A percentile compares a stretch with the other conserved stretches of the same genome.
These are phyloP conservation scores for Paratrypauchen microcephalus DNA, from an alignment of 2,797 vertebrate species.

Conservation along the genomic window DNA sequence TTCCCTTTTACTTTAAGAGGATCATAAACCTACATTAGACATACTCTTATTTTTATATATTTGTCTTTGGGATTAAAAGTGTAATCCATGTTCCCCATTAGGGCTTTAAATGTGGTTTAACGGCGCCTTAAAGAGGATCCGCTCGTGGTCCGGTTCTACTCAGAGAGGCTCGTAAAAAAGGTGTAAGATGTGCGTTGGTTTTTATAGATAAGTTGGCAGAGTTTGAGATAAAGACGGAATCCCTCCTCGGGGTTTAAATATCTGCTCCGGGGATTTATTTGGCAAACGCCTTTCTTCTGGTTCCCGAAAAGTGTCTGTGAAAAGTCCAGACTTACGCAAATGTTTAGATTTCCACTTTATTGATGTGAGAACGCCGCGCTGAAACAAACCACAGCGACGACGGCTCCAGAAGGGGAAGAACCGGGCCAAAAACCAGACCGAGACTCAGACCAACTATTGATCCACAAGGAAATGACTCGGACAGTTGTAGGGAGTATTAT, in stretches of 20 bases:
- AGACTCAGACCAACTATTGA: too few relatives aligned
- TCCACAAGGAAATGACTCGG: too few relatives aligned
- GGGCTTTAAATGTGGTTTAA: background rate
- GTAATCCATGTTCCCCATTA: background rate
- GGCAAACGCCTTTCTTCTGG: constrained; percentile 1
- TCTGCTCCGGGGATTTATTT: constrained; percentile 3
- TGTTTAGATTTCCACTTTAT: constrained; percentile 4
- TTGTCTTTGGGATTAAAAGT: background rate
- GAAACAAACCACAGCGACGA: too few relatives aligned
- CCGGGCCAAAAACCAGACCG: too few relatives aligned
- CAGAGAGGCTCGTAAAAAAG: constrained; percentile 1
- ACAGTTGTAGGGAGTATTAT: too few relatives aligned
- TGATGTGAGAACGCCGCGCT: background rate
- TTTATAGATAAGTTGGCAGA: constrained; percentile 9
- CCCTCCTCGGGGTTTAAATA: background rate
- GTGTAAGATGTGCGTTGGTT: background rate
- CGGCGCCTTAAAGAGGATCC: background rate
- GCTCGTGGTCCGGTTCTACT: background rate
- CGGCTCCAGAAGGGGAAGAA: too few relatives aligned
- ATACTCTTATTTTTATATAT: background rate
- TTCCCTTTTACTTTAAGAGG: background rate
- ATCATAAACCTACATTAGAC: background rate
- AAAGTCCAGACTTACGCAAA: background rate
- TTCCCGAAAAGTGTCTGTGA: constrained; percentile 3
- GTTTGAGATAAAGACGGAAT: background rate